Percentiles rank a stretch among this genome's conserved stretches.
phyloP scores from a whole-genome alignment of 2,797 vertebrate species.

The Notoglanidium macrostoma region DNA sequence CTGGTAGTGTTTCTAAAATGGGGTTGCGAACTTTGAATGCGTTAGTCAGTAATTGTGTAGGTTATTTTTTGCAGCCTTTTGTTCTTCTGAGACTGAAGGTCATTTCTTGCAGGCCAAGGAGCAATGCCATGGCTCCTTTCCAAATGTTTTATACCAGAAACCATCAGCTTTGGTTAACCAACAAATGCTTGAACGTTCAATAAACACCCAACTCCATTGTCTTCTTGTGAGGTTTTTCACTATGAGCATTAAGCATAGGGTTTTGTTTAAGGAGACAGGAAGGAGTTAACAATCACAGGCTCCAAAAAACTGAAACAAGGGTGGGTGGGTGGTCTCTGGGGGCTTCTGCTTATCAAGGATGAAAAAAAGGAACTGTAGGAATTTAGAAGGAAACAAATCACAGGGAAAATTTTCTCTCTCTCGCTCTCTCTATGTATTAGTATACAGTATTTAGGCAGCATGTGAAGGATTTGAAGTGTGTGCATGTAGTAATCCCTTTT shows the following conservation, averaged over 20 bases:
- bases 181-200: slow-evolving; percentile 47
- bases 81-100: slow-evolving; percentile 15
- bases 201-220: slow-evolving; percentile 53
- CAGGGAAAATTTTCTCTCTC: slow-evolving; percentile 24
- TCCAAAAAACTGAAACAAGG: slow-evolving; percentile 61
- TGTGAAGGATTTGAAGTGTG: not conserved
- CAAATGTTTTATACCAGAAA: slow-evolving; percentile 53
- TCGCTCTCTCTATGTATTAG: slow-evolving; percentile 19
- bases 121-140: slow-evolving; percentile 14
- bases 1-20: not conserved
- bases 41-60: slow-evolving; percentile 29
- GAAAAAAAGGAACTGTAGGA: slow-evolving; percentile 65
- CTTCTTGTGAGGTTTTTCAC: slow-evolving; percentile 46
- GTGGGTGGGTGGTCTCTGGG: slow-evolving; percentile 64
- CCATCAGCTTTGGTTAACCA: slow-evolving; percentile 20
- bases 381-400: slow-evolving; percentile 64
- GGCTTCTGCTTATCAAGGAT: slow-evolving; percentile 67
- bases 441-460: not conserved
- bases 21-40: not conserved
- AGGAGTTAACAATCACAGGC: slow-evolving; percentile 72
- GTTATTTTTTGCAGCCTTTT: slow-evolving; percentile 37
- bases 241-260: slow-evolving; percentile 25
- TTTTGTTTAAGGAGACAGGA: slow-evolving; percentile 70
- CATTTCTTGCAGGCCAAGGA: slow-evolving; percentile 28
- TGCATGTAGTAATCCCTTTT: slow-evolving; percentile 58